Evolutionary conservation across 2,113 vertebrate species (phyloP).

Genomic region (Bubo blakistoni): DNA sequence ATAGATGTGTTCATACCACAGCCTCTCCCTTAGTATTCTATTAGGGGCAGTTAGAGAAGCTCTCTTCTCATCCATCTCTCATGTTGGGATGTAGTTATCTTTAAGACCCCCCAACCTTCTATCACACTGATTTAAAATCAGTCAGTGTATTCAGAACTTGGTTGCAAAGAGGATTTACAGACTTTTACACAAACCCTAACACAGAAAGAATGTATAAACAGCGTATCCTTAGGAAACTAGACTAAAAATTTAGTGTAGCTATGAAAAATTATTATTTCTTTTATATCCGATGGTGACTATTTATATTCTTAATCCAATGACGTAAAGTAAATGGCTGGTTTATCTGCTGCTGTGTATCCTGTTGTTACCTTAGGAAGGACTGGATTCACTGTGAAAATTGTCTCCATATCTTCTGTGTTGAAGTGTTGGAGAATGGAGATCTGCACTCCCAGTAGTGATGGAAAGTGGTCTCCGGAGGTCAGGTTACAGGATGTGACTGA

Average conservation of each 20-base stretch:
- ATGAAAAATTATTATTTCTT: background rate
- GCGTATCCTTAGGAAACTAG: background rate
- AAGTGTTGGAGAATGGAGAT: background rate
- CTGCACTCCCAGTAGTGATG: background rate
- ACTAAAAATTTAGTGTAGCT: background rate
- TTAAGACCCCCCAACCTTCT: background rate
- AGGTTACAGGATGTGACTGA: background rate
- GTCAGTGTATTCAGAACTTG: background rate
- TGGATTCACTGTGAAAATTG: background rate
- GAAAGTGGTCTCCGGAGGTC: background rate
- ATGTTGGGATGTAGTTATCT: background rate
- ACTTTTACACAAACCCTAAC: background rate
- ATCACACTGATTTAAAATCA: background rate
- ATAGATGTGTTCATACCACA: background rate
- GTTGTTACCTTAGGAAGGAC: background rate
- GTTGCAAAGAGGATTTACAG: background rate
- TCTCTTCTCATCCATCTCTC: background rate
- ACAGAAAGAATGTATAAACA: background rate
- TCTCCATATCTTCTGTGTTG: fast-evolving
- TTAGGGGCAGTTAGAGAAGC: background rate
- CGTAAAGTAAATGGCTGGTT: background rate
- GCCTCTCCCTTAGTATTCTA: background rate
- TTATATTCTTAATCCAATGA: background rate
- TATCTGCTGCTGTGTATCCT: background rate
- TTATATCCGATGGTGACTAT: background rate